Evolutionary conservation across 2,113 vertebrate species (phyloP).

Genomic region (human (Homo sapiens)): GRCh38 chr9:90321501-90322000

Average conservation of each 20-base stretch:
- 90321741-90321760: background rate
- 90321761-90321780: too few species aligned
- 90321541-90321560: background rate
- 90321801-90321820: too few species aligned
- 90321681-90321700: background rate
- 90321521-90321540: background rate
- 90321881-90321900: background rate
- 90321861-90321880: too few species aligned
- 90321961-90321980: background rate
- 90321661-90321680: background rate
- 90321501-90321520: background rate
- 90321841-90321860: too few species aligned
- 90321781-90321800: too few species aligned
- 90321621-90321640: background rate
- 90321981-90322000: background rate
- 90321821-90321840: too few species aligned
- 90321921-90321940: background rate
- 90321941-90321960: background rate
- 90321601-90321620: background rate
- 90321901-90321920: background rate
- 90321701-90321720: background rate
- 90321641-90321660: background rate
- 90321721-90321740: background rate
- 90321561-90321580: background rate
- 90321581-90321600: background rate